phyloP scores from a whole-genome alignment of 2,113 vertebrate species.

The Sitta europaea region DNA sequence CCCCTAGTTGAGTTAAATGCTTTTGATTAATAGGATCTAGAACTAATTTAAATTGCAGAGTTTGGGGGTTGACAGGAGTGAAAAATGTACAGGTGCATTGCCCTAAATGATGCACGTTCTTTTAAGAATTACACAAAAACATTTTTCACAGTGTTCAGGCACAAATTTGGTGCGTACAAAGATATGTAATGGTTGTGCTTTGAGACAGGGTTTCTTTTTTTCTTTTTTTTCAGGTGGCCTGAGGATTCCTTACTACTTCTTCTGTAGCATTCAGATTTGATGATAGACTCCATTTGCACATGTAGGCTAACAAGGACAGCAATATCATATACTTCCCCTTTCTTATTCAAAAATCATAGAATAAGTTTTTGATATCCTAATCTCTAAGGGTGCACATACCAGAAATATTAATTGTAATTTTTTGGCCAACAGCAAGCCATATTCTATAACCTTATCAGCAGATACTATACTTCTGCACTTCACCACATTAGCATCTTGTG shows the following conservation, averaged over 20 bases:
- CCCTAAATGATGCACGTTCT: rapidly evolving
- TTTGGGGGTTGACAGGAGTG: not conserved
- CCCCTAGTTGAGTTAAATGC: not conserved
- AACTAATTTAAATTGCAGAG: not conserved
- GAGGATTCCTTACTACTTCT: not conserved
- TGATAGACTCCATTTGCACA: not conserved
- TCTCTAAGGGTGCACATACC: not conserved
- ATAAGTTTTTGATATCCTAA: not conserved
- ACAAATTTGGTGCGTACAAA: not conserved
- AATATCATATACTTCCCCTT: not conserved
- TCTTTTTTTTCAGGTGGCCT: not conserved
- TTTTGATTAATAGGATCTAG: not conserved
- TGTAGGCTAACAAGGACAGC: not conserved
- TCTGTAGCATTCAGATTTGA: not conserved
- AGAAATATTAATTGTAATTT: conserved; percentile 1
- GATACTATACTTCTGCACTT: not conserved
- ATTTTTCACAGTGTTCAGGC: not conserved
- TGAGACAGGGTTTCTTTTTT: not conserved
- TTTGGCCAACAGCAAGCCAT: not conserved
- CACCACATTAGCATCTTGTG: not conserved
- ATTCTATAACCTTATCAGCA: not conserved
- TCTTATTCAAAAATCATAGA: not conserved
- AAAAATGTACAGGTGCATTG: rapidly evolving
- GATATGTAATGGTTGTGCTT: no score
- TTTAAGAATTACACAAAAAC: rapidly evolving